phyloP scores from a whole-genome alignment of 2,113 vertebrate species.

The Promerops cafer region DNA sequence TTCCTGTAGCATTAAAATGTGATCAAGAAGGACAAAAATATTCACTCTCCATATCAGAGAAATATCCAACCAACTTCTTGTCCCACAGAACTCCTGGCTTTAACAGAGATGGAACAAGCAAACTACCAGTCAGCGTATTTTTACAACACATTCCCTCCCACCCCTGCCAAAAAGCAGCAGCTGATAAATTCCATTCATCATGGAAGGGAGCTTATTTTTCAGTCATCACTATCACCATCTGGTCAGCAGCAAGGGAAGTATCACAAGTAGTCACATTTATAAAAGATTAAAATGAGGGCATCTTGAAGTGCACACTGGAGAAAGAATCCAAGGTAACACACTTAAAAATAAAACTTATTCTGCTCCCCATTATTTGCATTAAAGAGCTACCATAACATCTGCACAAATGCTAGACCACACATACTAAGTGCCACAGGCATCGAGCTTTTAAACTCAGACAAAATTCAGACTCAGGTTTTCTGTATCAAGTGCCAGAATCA shows the following conservation, averaged over 20 bases:
- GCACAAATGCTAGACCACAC: neutral
- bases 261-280: neutral
- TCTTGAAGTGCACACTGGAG: neutral
- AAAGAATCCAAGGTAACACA: neutral
- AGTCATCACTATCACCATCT: neutral
- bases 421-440: neutral
- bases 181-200: neutral
- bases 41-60: neutral
- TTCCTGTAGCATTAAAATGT: neutral
- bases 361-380: neutral
- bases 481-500: neutral
- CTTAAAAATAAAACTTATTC: neutral
- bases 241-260: neutral
- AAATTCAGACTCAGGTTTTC: neutral
- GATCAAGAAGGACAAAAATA: neutral
- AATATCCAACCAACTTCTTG: neutral
- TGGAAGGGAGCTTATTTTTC: neutral
- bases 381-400: neutral
- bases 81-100: neutral
- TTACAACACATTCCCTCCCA: neutral
- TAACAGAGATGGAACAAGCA: neutral
- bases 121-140: neutral
- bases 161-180: neutral
- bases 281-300: neutral
- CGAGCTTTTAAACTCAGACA: neutral